Evolutionary conservation across 2,888 invertebrate genomes (phyloP), one percentile per base, ranked within the genome.

Genomic region (Deroplatys truncata): DNA sequence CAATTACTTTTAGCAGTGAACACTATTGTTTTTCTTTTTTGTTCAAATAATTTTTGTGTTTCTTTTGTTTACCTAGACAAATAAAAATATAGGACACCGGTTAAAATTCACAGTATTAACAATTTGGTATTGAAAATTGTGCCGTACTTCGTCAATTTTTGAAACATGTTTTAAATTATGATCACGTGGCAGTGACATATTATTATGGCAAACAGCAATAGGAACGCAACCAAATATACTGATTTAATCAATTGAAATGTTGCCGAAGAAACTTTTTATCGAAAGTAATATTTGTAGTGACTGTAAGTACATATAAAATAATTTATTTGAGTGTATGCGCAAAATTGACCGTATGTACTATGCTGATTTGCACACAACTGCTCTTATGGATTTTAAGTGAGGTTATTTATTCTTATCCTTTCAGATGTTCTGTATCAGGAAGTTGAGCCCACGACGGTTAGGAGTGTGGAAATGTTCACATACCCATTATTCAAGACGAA

Each of bases 401-500:
- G 16, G 25, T 25, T 72, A 25, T 25, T 25, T 20, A 16, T 5
- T 20, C 7, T 72, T 20, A 7, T 72, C 20, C 4, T 72, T 72
- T 72, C 25, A 72, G 56, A 72, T 72, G 56, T 72, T 72, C 20
- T 20, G 56, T 72, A 20, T 20, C 56, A 16, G 25, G 15, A 72
- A 4, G 2, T 72, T 72, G 2, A 72, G 56, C 25, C 56, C 56
- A 7, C 56, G 20, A 9, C 56, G 56, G 25, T 16, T 72, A 72
- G 20, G 25, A 72, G 5, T 72, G 56, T 72, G 56, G 56, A 72
- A 72, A 72, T 72, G 25, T 72, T 20, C 56, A 4, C 56, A 72
- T 20, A 82, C 82, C 15, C 86, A 31, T 89, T 91, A 91, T 86
- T 91, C 91, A 0, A 90, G 89, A 86, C 89, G 91, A 9, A 90